Base-by-base conservation (phyloP, 2,113 vertebrate species). In the Oncorhynchus clarkii region DNA sequence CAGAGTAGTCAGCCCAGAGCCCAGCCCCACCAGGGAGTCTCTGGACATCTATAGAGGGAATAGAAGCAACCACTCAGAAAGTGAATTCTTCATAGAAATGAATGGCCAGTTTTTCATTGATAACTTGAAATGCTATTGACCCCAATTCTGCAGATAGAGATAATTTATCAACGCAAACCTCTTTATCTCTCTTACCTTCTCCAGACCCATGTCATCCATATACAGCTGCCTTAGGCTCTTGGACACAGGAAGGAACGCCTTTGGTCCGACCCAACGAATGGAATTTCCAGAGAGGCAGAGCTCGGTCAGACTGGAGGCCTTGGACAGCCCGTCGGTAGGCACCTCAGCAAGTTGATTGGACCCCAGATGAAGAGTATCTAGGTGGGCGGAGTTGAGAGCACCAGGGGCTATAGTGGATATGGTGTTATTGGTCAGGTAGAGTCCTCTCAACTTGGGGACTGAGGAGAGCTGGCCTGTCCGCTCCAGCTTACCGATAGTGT, bases 361-460 rank as follows among this genome's bases (percentile, higher is more conserved):
- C 69, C 95, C 95, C 31, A 99, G 88, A 76, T 95, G 87, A 81
- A 99, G 91, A 68, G 88, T 94, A 69, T 94, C 92, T 9, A 98
- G 89, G 74, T 90, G 88, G 8, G 89, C 78, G 0, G 93, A 90
- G 68, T 89, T 84, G 62, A 98, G 86, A 0, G 94, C 93, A 0
- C 88, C 67, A 0, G 90, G 84, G 3, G 88, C 78, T 0, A 97
- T 81, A 4, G 20, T 72, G 2, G 72, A 0, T 4, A 98, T 90
- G 77, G 75, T 74, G 34, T 97, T 97, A 6, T 93, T 92, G 0
- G 91, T 88, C 6, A 99, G 88, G 70, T 95, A 94, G 45, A 99
- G 93, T 77, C 94, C 93, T 68, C 87, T 92, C 7, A 98, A 78
- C 5, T 85, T 91, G 0, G 64, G 67, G 0, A 86, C 70, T 1